Evolutionary conservation across 2,888 invertebrate genomes (phyloP).

Genomic region (Phragmatobia fuliginosa): DNA sequence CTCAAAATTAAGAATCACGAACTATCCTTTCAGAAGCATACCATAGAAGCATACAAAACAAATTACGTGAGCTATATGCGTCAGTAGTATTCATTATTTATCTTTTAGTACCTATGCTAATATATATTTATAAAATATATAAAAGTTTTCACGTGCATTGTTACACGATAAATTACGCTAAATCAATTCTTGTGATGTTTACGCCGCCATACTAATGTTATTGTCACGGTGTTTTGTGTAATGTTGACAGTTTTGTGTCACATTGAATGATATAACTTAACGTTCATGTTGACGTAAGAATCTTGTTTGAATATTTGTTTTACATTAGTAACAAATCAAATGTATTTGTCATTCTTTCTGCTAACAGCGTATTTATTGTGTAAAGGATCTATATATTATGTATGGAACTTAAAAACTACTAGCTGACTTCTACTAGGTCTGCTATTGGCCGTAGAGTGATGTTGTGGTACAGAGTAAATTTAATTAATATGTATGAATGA

Average conservation of each 20-base stretch:
- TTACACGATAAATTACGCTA: constrained; percentile 6
- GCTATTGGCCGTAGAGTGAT: too few species aligned
- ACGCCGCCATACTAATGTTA: constrained; percentile 1
- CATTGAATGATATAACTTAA: background rate
- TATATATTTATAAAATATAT: background rate
- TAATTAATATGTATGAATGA: too few species aligned
- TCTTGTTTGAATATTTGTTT: background rate
- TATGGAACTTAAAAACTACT: too few species aligned
- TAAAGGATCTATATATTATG: too few species aligned
- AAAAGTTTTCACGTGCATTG: background rate
- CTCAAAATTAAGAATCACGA: too few species aligned
- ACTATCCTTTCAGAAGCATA: background rate
- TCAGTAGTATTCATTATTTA: background rate
- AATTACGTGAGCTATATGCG: background rate
- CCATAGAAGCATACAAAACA: background rate
- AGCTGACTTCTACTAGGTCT: too few species aligned
- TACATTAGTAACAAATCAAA: background rate
- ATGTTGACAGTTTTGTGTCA: background rate
- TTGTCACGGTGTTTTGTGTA: constrained; percentile 2
- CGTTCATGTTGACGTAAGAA: background rate
- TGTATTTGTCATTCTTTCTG: background rate
- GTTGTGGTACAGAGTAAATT: too few species aligned
- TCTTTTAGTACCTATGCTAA: background rate
- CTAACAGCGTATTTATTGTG: background rate
- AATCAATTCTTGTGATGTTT: constrained; percentile 8